Evolutionary conservation across 2,888 invertebrate species (phyloP).

Genomic region (Lycia hirtaria): DNA sequence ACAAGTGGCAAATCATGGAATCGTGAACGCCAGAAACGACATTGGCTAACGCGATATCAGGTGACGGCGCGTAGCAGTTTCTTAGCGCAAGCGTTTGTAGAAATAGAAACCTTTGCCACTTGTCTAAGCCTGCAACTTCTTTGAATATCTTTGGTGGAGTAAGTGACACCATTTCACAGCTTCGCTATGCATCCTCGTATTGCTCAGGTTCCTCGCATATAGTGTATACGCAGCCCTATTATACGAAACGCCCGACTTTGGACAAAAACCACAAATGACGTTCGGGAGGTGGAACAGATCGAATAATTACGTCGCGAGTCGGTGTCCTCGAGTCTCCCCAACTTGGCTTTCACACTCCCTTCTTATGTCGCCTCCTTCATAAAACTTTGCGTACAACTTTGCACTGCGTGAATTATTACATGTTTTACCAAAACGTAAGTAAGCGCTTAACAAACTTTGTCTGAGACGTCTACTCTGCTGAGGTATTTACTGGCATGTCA

Average conservation of each 20-base stretch:
- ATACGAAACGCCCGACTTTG: slow-evolving; percentile 63
- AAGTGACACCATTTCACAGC: too few species aligned
- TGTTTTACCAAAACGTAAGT: slow-evolving; percentile 71
- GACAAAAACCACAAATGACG: slow-evolving; percentile 80
- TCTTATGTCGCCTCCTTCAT: slow-evolving; percentile 60
- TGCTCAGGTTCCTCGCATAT: too few species aligned
- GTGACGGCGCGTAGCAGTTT: too few species aligned
- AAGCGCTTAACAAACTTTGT: slow-evolving; percentile 66
- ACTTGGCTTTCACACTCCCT: slow-evolving; percentile 70
- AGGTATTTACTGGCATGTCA: slow-evolving; percentile 49
- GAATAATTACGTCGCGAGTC: slow-evolving; percentile 66
- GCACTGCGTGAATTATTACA: slow-evolving; percentile 69
- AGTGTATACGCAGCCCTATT: too few species aligned
- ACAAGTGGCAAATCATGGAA: too few species aligned
- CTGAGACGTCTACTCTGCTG: slow-evolving; percentile 51
- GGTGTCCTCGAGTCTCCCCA: slow-evolving; percentile 48
- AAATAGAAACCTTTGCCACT: too few species aligned
- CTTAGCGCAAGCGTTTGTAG: too few species aligned
- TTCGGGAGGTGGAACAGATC: slow-evolving; percentile 68
- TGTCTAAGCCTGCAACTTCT: too few species aligned
- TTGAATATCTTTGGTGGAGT: too few species aligned
- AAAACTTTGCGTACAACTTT: slow-evolving; percentile 66
- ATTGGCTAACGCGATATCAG: too few species aligned
- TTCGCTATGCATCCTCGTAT: too few species aligned
- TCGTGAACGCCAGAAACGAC: too few species aligned